A percentile compares a stretch with the other conserved stretches of the same genome.
Conservation (phyloP, 2,888 invertebrate genomes). For the Celastrina argiolus region DNA sequence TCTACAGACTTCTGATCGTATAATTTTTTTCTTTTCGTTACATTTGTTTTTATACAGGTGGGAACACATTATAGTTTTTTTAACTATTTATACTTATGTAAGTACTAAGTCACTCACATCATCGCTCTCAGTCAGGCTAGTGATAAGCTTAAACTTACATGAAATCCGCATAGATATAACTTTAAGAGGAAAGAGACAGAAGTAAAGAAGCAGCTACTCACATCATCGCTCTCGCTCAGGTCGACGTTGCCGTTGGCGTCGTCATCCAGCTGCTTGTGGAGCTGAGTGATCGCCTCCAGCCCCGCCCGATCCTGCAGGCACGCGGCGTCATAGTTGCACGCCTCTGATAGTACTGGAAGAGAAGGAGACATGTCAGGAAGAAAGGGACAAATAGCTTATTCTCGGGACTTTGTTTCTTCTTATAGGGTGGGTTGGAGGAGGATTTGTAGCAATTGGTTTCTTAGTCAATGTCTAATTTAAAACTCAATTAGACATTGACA, state of each 20-base stretch:
- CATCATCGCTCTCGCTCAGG: constrained; percentile 97
- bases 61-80: no score
- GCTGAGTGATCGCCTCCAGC: constrained; percentile 93
- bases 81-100: no score
- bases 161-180: background rate
- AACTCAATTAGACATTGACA: no score
- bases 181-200: background rate
- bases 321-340: constrained; percentile 83
- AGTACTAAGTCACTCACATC: constrained; percentile 85
- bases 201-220: constrained; percentile 67
- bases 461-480: no score
- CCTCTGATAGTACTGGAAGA: constrained; percentile 62
- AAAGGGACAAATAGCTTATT: background rate
- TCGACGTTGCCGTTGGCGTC: constrained; percentile 99
- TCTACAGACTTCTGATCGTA: no score
- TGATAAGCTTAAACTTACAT: constrained; percentile 47
- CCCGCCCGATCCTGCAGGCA: constrained; percentile 92
- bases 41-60: no score
- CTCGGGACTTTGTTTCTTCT: no score
- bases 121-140: constrained; percentile 97
- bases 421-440: no score
- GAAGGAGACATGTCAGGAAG: background rate
- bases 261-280: constrained; percentile 97
- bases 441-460: no score
- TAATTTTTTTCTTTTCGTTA: no score